Evolutionary conservation across 2,888 invertebrate species (phyloP).

Genomic region (Zelleria hepariella): DNA sequence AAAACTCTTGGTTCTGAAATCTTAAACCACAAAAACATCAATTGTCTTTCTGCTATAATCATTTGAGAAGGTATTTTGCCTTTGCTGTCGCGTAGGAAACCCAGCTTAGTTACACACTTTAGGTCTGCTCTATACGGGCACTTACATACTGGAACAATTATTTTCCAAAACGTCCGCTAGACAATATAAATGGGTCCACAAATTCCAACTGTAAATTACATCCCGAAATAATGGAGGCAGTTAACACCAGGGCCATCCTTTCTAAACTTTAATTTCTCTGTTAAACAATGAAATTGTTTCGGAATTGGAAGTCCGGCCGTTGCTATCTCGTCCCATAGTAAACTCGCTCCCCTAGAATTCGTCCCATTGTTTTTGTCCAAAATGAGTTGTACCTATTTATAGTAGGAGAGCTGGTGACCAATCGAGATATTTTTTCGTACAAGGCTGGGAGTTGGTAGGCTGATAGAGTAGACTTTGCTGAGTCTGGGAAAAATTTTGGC

Average conservation of each 20-base stretch:
- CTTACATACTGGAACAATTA: not conserved
- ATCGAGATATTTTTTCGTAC: too few species aligned
- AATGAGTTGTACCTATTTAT: not conserved
- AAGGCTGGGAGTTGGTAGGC: too few species aligned
- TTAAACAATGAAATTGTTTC: constrained; percentile 6
- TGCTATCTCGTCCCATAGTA: not conserved
- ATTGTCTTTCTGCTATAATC: too few species aligned
- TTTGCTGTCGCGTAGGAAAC: too few species aligned
- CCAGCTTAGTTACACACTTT: too few species aligned
- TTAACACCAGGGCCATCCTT: not conserved
- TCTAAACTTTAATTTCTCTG: not conserved
- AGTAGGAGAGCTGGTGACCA: too few species aligned
- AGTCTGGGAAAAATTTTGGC: too few species aligned
- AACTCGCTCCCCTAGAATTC: not conserved
- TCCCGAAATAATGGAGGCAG: not conserved
- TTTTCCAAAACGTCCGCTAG: not conserved
- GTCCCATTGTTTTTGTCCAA: not conserved
- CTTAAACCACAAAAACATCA: too few species aligned
- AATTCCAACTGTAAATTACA: not conserved
- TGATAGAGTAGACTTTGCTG: too few species aligned
- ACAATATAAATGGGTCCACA: not conserved
- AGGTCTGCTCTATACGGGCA: too few species aligned
- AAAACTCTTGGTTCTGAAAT: too few species aligned
- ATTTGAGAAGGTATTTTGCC: too few species aligned
- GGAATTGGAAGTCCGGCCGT: not conserved